Evolutionary conservation across 2,113 vertebrate genomes (phyloP), one percentile per base, ranked within the genome.

Genomic region (Cryptomyrus ogoouensis): DNA sequence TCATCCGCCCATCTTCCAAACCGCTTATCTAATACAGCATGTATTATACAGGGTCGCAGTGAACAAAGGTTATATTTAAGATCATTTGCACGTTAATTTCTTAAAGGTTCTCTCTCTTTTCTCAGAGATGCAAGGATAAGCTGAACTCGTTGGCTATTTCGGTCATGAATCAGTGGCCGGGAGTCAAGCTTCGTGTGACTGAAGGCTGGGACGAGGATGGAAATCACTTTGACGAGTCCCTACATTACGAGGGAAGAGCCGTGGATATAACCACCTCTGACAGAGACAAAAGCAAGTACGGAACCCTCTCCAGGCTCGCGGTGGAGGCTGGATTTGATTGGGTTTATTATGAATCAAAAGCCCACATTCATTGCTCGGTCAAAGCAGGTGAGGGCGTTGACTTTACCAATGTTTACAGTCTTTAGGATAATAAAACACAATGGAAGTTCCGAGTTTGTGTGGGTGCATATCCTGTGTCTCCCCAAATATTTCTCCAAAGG

Each of bases 101-200:
- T 83, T 44, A 24, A 21, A 24, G 39, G 6, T 19, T 42, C 8
- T 83, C 39, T 44, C 52, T 62, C 56, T 58, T 44, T 24, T 93
- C 1, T 92, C 96, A 99, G 98, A 97, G 98, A 93, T 99, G 98
- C 91, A 99, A 99, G 92, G 98, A 99, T 96, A 99, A 99, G 93
- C 91, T 99, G 93, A 99, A 99, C 89, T 98, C 98, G 3, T 87
- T 99, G 95, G 98, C 98, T n/a, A 99, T 99, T 95, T 99, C 98
- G 0, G 98, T 99, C 94, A 99, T 99, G 98, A 99, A 99, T 94
- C 98, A 99, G 95, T 99, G 98, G 98, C 98, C 98, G 0, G 98
- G 98, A 12, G 97, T 99, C 88, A 99, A 99, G 93, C 96, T 99
- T 74, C 93, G 98, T 42, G 98, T 99, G 90, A 99, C 98, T 0